Conservation (phyloP, 2,113 vertebrate genomes). For the Glaucomys volans region DNA sequence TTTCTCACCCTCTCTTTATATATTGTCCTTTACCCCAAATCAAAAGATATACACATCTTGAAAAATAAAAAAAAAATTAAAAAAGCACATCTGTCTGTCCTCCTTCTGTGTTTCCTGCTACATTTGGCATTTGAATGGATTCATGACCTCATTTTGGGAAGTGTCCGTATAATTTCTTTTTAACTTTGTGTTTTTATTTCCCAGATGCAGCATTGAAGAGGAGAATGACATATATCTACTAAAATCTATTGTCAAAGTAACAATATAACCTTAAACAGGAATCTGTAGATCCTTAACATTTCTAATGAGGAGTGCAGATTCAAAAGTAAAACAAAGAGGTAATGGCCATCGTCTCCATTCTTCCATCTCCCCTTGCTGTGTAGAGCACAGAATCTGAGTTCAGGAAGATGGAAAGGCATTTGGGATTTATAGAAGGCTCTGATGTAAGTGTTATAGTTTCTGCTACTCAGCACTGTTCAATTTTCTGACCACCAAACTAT, state of each 20-base stretch:
- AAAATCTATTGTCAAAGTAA: background rate
- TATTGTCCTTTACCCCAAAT: background rate
- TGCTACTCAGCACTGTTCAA: background rate
- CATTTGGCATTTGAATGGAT: background rate
- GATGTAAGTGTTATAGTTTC: background rate
- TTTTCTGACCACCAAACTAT: background rate
- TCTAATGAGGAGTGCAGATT: background rate
- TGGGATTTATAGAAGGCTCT: background rate
- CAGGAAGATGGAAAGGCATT: background rate
- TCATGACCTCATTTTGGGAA: background rate
- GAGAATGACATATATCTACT: too few species aligned
- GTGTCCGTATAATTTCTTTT: background rate
- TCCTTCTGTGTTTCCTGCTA: background rate
- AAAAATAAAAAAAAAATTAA: background rate
- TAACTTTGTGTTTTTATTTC: slow-evolving; percentile 17
- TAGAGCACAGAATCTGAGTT: background rate
- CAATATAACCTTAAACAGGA: background rate
- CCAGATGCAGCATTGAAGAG: background rate
- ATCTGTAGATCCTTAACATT: background rate
- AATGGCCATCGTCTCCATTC: background rate
- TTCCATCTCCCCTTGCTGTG: background rate
- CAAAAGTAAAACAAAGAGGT: background rate
- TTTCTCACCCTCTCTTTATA: background rate
- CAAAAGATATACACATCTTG: background rate
- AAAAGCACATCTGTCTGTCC: background rate